Base-by-base conservation (phyloP, 2,888 invertebrate genomes). In the Drosophila infuscata region DNA sequence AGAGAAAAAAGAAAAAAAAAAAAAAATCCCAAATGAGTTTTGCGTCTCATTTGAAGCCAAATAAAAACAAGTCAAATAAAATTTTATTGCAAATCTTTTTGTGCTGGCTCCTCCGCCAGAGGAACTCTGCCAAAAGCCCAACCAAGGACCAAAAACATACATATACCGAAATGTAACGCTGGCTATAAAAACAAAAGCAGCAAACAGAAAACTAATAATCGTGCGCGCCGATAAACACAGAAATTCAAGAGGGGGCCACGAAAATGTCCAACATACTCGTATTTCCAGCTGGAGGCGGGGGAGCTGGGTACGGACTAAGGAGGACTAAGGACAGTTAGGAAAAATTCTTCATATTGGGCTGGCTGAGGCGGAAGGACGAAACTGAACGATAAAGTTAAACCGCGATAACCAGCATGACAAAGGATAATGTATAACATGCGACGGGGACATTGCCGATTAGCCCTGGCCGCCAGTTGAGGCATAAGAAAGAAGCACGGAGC, bases 371-470 rank as follows among this genome's bases (percentile, higher is more conserved):
- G 64, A n/a, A 48, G 68, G 51, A 79, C 72, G 75, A 76, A 71
- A 76, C 72, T 75, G 76, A 78, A 85, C 90, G 86, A 86, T 86
- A 88, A 87, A 90, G 83, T 89, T 86, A 81, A 87, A 86, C 90
- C 86, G 83, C 86, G 90, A 89, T 87, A 87, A 86, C 89, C 87
- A 89, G 83, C 76, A 90, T 88, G 90, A 86, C 81, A 81, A 90
- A 90, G 88, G 89, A 85, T 82, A 90, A 82, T 75, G 83, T 71
- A 76, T 76, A 89, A 70, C 82, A 76, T 72, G 64, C 73, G 73
- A 25, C 60, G 70, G 66, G 75, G 82, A 82, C 85, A 76, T 82
- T 74, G 65, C 67, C 83, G 80, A 88, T 85, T 90, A 83, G 73
- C 74, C 59, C 38, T 70, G 54, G 67, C 53, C 64, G 68, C 62